Conservation (phyloP, 2,797 vertebrate genomes). For the Forpus xanthops region DNA sequence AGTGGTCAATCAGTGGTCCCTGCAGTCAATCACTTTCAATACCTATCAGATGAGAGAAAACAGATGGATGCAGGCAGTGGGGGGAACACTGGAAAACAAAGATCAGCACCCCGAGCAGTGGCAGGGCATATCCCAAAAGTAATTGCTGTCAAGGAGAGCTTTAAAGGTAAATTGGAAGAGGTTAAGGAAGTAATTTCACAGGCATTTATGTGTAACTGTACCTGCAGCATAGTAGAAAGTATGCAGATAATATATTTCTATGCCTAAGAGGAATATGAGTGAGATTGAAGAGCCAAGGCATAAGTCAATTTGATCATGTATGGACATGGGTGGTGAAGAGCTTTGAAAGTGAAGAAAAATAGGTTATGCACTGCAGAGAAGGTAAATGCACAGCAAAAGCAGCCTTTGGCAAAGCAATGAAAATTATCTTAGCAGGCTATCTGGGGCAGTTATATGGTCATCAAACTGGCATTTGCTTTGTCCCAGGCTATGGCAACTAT, state of each 20-base stretch:
- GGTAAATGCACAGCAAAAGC: background rate
- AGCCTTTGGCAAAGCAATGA: background rate
- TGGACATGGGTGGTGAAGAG: background rate
- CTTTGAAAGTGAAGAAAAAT: background rate
- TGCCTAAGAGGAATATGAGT: background rate
- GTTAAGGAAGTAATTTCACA: background rate
- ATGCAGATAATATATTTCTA: background rate
- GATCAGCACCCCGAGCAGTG: background rate
- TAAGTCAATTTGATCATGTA: background rate
- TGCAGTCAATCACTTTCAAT: background rate
- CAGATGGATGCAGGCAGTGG: rapidly evolving
- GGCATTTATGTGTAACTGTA: background rate
- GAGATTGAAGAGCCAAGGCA: background rate
- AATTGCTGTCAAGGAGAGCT: background rate
- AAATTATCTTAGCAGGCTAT: background rate
- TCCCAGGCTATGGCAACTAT: background rate
- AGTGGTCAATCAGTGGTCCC: no score
- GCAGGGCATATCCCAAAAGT: background rate
- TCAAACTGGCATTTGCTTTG: background rate
- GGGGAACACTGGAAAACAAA: background rate
- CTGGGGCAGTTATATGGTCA: background rate
- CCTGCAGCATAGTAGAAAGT: background rate
- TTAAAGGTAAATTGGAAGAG: background rate
- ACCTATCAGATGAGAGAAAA: background rate
- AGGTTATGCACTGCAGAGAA: background rate